These are phyloP conservation scores for Ceratoteleas bidentatus DNA, from an alignment of 1,140 invertebrate species.

Conservation along the genomic window DNA sequence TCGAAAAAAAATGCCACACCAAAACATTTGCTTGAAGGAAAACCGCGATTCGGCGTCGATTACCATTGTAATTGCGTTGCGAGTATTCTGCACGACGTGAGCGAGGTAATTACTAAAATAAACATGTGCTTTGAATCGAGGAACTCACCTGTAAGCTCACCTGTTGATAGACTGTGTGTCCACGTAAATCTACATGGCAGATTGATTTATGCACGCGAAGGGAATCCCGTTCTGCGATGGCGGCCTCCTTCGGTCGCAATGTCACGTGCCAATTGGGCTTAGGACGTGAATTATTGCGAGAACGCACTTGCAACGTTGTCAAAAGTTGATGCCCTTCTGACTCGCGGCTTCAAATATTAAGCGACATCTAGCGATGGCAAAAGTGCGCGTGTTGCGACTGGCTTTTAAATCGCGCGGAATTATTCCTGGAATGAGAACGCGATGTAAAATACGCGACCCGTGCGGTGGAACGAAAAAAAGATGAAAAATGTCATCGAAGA, in stretches of 20 bases:
- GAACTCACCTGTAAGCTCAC: constrained; percentile 60
- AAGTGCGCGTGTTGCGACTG: background rate
- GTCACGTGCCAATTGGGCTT: constrained; percentile 53
- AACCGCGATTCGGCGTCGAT: constrained; percentile 9
- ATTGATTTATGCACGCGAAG: constrained; percentile 66
- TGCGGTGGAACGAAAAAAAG: too few species aligned
- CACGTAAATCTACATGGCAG: constrained; percentile 60
- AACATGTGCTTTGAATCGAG: constrained; percentile 57
- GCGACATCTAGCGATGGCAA: background rate
- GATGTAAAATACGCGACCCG: too few species aligned
- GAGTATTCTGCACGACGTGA: constrained; percentile 13
- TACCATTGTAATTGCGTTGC: constrained; percentile 20
- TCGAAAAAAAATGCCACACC: background rate
- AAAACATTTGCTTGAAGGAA: background rate
- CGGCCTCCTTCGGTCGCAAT: constrained; percentile 55
- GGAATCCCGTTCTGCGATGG: constrained; percentile 59
- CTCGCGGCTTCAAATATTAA: constrained; percentile 22
- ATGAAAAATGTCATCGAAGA: too few species aligned
- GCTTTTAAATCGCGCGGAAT: background rate
- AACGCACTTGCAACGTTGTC: constrained; percentile 16
- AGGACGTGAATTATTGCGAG: constrained; percentile 43
- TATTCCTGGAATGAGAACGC: too few species aligned
- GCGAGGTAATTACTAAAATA: constrained; percentile 57
- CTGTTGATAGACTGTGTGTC: constrained; percentile 66
- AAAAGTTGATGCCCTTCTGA: constrained; percentile 20